phyloP scores from a whole-genome alignment of 2,797 vertebrate genomes.

The Coccyzus lansbergi region DNA sequence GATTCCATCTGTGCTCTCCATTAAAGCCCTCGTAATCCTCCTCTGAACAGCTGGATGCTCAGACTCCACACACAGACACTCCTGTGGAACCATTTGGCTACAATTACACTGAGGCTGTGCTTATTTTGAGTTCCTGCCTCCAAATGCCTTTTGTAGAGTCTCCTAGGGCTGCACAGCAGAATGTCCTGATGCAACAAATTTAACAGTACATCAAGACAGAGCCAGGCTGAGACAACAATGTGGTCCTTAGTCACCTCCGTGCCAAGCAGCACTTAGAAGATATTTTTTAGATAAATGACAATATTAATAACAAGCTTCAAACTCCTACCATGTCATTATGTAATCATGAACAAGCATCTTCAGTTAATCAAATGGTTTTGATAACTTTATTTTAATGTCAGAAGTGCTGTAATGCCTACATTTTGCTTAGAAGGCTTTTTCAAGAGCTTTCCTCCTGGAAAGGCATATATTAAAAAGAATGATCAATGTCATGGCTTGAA shows the following conservation, averaged over 20 bases:
- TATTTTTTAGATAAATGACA: conserved; percentile 32
- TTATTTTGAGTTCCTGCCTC: conserved; percentile 31
- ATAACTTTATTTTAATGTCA: not conserved
- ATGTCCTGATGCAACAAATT: conserved; percentile 5
- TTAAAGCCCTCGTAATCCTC: conserved; percentile 81
- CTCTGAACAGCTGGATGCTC: conserved; percentile 78
- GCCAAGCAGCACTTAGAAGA: conserved; percentile 14
- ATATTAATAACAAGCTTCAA: conserved; percentile 34
- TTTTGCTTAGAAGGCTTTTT: not conserved
- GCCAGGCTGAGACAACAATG: not conserved
- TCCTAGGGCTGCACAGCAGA: conserved; percentile 12
- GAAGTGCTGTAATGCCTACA: not conserved
- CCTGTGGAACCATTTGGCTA: conserved; percentile 48
- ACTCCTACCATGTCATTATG: conserved; percentile 17
- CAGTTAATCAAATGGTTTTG: conserved; percentile 32
- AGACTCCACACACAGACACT: conserved; percentile 43
- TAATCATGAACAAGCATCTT: conserved; percentile 37
- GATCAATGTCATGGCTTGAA: not conserved
- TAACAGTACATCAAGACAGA: not conserved
- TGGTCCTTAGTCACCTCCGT: conserved; percentile 15
- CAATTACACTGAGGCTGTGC: conserved; percentile 50
- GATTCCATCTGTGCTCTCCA: conserved; percentile 80
- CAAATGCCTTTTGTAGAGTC: conserved; percentile 41
- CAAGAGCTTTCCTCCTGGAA: not conserved
- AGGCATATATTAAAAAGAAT: not conserved